A percentile compares a stretch with the other conserved stretches of the same genome.
phyloP scores from a whole-genome alignment of 2,888 invertebrate species.

The Mallateleia sp. region DNA sequence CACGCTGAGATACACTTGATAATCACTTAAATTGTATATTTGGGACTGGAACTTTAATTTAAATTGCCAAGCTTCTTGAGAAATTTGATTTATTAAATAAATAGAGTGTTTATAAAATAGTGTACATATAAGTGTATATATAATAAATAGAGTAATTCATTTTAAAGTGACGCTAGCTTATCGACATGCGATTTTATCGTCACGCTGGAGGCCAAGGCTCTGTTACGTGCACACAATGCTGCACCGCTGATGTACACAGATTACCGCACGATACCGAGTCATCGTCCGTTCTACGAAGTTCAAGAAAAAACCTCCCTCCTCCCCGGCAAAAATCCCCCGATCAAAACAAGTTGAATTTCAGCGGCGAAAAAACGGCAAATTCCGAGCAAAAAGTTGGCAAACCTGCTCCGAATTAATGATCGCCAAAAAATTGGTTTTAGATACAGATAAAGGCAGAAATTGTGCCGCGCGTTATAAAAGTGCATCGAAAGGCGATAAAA shows the following conservation, averaged over 20 bases:
- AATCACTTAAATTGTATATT: too few relatives aligned
- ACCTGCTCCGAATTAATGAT: not conserved
- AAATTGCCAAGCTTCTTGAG: too few relatives aligned
- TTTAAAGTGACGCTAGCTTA: conserved; percentile 79
- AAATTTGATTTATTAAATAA: too few relatives aligned
- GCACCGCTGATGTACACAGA: conserved; percentile 44
- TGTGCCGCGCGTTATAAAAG: conserved; percentile 21
- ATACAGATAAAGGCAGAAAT: conserved; percentile 7
- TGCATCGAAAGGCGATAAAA: conserved; percentile 40
- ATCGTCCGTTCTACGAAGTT: conserved; percentile 49
- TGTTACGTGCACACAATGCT: conserved; percentile 77
- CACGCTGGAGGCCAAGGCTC: conserved; percentile 84
- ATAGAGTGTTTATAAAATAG: too few relatives aligned
- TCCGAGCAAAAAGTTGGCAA: not conserved
- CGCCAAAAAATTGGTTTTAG: not conserved
- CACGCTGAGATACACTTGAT: too few relatives aligned
- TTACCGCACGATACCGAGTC: conserved; percentile 62
- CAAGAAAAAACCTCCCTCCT: not conserved
- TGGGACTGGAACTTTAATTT: too few relatives aligned
- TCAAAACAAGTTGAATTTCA: too few relatives aligned
- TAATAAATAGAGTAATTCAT: conserved; percentile 80
- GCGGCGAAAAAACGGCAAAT: too few relatives aligned
- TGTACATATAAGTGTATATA: too few relatives aligned
- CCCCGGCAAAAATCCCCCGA: too few relatives aligned
- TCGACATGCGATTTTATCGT: conserved; percentile 82